These are phyloP conservation scores for Acanthiza pusilla DNA, from an alignment of 2,797 vertebrate genomes.

Conservation along the genomic window DNA sequence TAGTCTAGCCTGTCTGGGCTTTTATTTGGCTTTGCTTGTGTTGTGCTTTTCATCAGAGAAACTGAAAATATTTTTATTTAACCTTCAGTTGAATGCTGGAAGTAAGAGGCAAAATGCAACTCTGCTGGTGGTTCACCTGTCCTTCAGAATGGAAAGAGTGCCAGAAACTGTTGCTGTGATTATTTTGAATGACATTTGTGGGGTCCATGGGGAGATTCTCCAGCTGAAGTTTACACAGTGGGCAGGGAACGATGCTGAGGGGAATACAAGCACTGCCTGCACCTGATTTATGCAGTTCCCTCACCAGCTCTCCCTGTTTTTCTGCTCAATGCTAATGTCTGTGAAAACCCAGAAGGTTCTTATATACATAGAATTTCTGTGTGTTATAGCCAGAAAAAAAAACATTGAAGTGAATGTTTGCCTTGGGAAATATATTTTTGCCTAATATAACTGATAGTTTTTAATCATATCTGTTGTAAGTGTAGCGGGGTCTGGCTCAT, in stretches of 20 bases:
- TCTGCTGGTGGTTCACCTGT: background rate
- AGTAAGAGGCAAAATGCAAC: background rate
- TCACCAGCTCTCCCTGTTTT: conserved; percentile 12
- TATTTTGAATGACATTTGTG: background rate
- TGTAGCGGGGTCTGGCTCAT: background rate
- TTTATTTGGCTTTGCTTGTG: background rate
- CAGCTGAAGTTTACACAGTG: conserved; percentile 10
- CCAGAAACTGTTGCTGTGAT: background rate
- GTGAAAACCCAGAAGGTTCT: conserved; percentile 44
- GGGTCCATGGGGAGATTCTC: conserved; percentile 7
- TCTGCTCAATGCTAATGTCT: conserved; percentile 32
- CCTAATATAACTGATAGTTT: conserved; percentile 45
- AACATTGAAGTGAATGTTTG: background rate
- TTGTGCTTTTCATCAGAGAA: background rate
- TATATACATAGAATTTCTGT: conserved; percentile 5
- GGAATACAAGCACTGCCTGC: background rate
- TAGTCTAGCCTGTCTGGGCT: background rate
- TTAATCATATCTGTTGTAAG: conserved; percentile 45
- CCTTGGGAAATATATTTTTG: conserved; percentile 50
- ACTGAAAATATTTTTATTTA: background rate
- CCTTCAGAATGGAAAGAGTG: background rate
- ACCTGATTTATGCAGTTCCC: background rate
- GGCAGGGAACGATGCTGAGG: background rate
- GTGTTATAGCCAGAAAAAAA: conserved; percentile 3
- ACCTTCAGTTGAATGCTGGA: background rate